Percentiles rank a stretch among this genome's conserved stretches.
Conservation (phyloP, 2,888 invertebrate species). For the Laspeyria flexula region DNA sequence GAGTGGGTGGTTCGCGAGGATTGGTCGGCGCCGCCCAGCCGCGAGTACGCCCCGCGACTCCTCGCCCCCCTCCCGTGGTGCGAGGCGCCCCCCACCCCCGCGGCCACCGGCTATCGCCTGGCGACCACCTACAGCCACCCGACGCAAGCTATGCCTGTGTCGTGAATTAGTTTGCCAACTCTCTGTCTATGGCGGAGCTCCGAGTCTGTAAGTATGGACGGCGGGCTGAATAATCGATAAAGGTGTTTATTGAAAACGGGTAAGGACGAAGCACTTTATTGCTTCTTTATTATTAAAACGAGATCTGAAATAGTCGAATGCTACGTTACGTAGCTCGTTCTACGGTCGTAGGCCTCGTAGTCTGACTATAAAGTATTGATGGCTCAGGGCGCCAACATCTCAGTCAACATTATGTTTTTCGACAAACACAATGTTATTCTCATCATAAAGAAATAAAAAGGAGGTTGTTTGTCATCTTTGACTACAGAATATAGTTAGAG, state of each 20-base stretch:
- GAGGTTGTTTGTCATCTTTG: background rate
- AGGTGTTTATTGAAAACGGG: slow-evolving; percentile 86
- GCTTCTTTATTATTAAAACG: slow-evolving; percentile 83
- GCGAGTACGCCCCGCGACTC: slow-evolving; percentile 72
- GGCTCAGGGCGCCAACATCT: background rate
- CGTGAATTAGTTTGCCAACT: slow-evolving; percentile 86
- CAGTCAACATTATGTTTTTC: background rate
- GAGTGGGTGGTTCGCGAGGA: slow-evolving; percentile 77
- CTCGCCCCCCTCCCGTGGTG: slow-evolving; percentile 43
- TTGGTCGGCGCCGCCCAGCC: slow-evolving; percentile 84
- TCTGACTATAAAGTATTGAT: background rate
- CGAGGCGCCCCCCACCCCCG: slow-evolving; percentile 57
- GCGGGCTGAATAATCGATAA: slow-evolving; percentile 85
- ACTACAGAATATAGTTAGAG: background rate
- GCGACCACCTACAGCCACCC: slow-evolving; percentile 81
- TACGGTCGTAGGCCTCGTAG: slow-evolving; percentile 8
- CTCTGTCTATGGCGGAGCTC: slow-evolving; percentile 85
- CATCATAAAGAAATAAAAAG: background rate
- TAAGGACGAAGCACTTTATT: slow-evolving; percentile 83
- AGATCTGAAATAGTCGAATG: slow-evolving; percentile 52
- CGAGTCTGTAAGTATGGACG: slow-evolving; percentile 84
- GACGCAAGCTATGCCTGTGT: slow-evolving; percentile 84
- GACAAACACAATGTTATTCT: background rate
- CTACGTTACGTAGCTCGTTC: slow-evolving; percentile 24
- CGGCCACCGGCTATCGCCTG: slow-evolving; percentile 80